Base-by-base conservation (phyloP, 1,140 invertebrate species). In the Tetramorium simillimum region DNA sequence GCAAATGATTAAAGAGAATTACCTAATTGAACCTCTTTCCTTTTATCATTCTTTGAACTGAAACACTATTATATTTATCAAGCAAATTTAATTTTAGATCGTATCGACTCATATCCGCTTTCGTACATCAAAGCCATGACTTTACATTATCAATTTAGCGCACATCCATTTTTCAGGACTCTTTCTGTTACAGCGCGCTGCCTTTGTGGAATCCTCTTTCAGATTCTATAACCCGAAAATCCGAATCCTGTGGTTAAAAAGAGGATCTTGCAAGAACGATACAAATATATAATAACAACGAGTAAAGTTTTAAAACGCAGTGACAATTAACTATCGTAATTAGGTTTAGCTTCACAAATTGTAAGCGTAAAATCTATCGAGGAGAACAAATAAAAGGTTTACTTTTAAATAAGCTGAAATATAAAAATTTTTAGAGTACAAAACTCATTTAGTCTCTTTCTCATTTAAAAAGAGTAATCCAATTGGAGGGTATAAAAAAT, bases 41-140 rank as follows among this genome's bases (percentile, higher is more conserved):
- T 73, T 72, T 53, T 3, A 24, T 24, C 10, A 28, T 51, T 69
- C 40, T 69, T 69, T 69, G 18, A 73, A 53, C 70, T 73, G 18
- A 73, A 73, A 24, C 40, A n/a, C 28, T 9, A 73, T 73, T 73
- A 33, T 33, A 37, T 33, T 73, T 73, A 73, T 73, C 70, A 33
- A 53, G 18, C 70, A 53, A 53, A 73, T 73, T 53, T 33, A 53
- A 73, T 73, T 73, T 73, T 14, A 53, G 28, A 37, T 73, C 28
- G 7, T 69, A 46, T 69, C n/a, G 21, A 69, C 10, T 73, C 28
- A 53, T n/a, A 73, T 53, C 70, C 49, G 12, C 28, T 53, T 73
- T 73, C 12, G 2, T 37, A 51, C 24, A n/a, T 73, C 70, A 73
- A 73, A 73, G 70, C 18, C 16, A 33, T n/a, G 49, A n/a, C 18